Evolutionary conservation across 2,113 vertebrate genomes (phyloP).

Genomic region (Prolemur simus): DNA sequence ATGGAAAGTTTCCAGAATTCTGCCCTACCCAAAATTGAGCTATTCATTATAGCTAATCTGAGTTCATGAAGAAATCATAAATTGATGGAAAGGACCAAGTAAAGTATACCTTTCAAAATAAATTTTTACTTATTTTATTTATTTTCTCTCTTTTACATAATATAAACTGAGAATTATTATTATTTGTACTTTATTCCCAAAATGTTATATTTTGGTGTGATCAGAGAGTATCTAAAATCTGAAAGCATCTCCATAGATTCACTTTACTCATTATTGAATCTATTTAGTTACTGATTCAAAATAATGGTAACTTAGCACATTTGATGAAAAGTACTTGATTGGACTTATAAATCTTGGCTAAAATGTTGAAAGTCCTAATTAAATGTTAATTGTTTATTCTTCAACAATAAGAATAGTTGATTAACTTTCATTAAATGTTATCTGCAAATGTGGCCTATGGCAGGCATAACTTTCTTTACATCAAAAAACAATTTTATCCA

Average conservation of each 20-base stretch:
- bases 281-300: not conserved
- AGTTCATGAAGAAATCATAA: not conserved
- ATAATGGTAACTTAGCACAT: not conserved
- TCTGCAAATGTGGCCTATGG: not conserved
- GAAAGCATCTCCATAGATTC: not conserved
- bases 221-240: not conserved
- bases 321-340: not conserved
- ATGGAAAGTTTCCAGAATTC: not conserved
- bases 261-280: not conserved
- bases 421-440: not conserved
- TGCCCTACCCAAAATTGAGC: not conserved
- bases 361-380: conserved; percentile 35
- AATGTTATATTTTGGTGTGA: not conserved
- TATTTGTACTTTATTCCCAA: not conserved
- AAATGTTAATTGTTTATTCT: conserved; percentile 26
- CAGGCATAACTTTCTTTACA: conserved; percentile 27
- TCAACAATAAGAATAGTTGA: not conserved
- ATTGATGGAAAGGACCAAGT: not conserved
- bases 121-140: not conserved
- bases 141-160: not conserved
- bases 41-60: not conserved
- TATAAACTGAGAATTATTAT: not conserved
- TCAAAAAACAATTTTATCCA: conserved; percentile 53
- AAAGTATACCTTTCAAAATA: not conserved
- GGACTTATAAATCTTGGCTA: not conserved